A percentile compares a stretch with the other conserved stretches of the same genome.
These are phyloP conservation scores for Drosophila mimica DNA, from an alignment of 2,888 invertebrate species.

Conservation along the genomic window DNA sequence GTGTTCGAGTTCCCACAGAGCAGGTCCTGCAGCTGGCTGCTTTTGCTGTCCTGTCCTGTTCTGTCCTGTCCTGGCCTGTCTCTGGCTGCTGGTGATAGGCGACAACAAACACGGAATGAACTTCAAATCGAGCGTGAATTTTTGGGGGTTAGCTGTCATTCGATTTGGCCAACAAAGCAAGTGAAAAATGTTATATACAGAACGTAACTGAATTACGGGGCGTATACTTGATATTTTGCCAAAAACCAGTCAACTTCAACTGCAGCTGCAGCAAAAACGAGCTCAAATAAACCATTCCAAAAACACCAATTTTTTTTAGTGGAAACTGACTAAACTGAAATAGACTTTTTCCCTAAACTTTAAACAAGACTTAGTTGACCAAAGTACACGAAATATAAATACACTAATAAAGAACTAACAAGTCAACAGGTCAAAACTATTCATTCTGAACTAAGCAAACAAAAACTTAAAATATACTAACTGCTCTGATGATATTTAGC, in stretches of 20 bases:
- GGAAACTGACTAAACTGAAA: not conserved
- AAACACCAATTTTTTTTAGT: not conserved
- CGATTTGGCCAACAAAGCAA: slow-evolving; percentile 59
- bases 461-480: no score
- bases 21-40: slow-evolving; percentile 3
- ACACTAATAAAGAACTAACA: not conserved
- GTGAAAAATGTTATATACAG: slow-evolving; percentile 58
- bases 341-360: not conserved
- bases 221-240: slow-evolving; percentile 67
- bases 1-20: slow-evolving; percentile 23
- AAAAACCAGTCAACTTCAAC: slow-evolving; percentile 58
- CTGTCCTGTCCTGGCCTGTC: not conserved
- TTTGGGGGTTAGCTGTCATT: slow-evolving; percentile 55
- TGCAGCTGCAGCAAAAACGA: slow-evolving; percentile 19
- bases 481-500: no score
- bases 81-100: slow-evolving; percentile 58
- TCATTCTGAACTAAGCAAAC: not conserved
- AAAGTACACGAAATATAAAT: not conserved
- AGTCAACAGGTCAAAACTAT: not conserved
- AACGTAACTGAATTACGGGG: slow-evolving; percentile 31
- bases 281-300: not conserved
- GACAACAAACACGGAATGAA: slow-evolving; percentile 52
- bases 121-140: slow-evolving; percentile 78
- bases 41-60: not conserved
- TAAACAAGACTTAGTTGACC: not conserved